Percentiles rank a stretch among this genome's conserved stretches.
Evolutionary conservation across 2,797 vertebrate species (phyloP).

Genomic region (Phalloptychus januarius): DNA sequence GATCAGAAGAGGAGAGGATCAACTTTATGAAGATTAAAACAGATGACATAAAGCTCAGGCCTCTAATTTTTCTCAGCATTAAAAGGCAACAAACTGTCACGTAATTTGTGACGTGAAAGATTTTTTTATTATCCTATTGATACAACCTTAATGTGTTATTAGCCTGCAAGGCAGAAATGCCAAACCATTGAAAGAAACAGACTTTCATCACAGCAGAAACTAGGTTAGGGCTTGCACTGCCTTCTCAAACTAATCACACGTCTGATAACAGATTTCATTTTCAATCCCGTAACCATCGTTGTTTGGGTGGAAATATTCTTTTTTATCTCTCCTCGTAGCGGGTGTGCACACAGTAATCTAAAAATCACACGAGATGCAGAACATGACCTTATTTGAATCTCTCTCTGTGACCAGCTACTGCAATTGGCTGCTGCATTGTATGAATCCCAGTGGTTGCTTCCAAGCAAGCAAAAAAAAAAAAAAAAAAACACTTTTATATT

Average conservation of each 20-base stretch:
- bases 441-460: constrained; percentile 75
- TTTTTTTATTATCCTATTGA: constrained; percentile 16
- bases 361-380: constrained; percentile 62
- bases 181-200: constrained; percentile 9
- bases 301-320: constrained; percentile 31
- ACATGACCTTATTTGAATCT: constrained; percentile 56
- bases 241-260: constrained; percentile 48
- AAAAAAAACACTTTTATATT: constrained; percentile 44
- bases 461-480: constrained; percentile 50
- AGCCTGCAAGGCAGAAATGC: constrained; percentile 21
- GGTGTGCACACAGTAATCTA: constrained; percentile 42
- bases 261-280: constrained; percentile 58
- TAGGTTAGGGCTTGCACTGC: constrained; percentile 43
- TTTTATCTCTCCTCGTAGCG: constrained; percentile 43
- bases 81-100: not conserved
- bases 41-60: constrained; percentile 7
- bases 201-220: constrained; percentile 41
- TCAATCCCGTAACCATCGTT: constrained; percentile 38
- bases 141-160: constrained; percentile 44
- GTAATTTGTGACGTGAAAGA: constrained; percentile 8
- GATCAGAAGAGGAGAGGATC: constrained; percentile 10
- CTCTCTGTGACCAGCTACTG: constrained; percentile 41
- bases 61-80: constrained; percentile 4
- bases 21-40: constrained; percentile 43
- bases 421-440: constrained; percentile 32